phyloP scores from a whole-genome alignment of 2,113 vertebrate species.

The Pseudorhombus dupliciocellatus region DNA sequence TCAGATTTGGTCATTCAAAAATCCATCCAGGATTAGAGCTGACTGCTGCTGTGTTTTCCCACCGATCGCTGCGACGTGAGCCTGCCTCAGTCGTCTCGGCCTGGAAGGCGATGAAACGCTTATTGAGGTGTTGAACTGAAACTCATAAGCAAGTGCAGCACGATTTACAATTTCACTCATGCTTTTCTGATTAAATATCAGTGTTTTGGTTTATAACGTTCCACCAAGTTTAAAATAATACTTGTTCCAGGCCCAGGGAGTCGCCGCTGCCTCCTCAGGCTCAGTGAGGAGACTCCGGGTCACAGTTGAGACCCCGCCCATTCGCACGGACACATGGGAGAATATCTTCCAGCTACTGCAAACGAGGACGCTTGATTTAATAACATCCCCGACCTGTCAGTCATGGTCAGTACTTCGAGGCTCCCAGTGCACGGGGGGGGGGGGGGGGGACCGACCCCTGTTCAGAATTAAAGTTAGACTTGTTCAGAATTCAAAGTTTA shows the following conservation, averaged over 20 bases:
- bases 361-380: background rate
- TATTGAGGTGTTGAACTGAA: slow-evolving; percentile 18
- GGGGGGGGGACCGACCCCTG: no score
- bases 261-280: slow-evolving; percentile 18
- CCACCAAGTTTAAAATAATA: slow-evolving; percentile 18
- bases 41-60: slow-evolving; percentile 58
- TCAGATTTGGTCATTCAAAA: slow-evolving; percentile 54
- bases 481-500: background rate
- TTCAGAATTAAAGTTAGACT: no score
- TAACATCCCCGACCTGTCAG: background rate
- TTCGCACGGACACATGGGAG: background rate
- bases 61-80: slow-evolving; percentile 36
- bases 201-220: slow-evolving; percentile 24
- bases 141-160: background rate
- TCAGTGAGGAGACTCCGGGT: slow-evolving; percentile 26
- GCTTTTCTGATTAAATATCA: slow-evolving; percentile 29
- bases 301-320: no score
- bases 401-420: no score
- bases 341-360: background rate
- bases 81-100: slow-evolving; percentile 24
- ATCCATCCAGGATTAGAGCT: slow-evolving; percentile 57
- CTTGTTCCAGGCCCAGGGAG: slow-evolving; percentile 8
- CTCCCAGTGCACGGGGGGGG: no score
- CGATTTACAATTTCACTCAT: slow-evolving; percentile 44
- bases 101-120: slow-evolving; percentile 62